phyloP scores from a whole-genome alignment of 2,888 invertebrate genomes.

The Drosophila helvetica region DNA sequence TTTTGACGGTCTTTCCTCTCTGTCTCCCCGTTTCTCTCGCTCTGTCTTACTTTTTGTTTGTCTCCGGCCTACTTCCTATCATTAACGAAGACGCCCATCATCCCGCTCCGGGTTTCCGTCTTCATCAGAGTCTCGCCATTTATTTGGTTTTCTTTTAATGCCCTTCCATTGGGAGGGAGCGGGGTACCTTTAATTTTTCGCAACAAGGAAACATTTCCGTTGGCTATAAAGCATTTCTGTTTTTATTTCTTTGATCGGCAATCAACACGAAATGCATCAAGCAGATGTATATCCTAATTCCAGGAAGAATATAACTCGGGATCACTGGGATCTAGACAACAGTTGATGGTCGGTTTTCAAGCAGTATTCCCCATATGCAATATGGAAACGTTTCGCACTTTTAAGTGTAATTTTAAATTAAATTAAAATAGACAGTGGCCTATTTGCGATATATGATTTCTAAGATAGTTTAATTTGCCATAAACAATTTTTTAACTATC shows the following conservation, averaged over 20 bases:
- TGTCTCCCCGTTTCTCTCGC: conserved; percentile 14
- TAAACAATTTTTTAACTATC: no score
- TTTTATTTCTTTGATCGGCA: not conserved
- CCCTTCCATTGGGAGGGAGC: not conserved
- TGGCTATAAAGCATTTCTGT: not conserved
- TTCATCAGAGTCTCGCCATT: conserved; percentile 19
- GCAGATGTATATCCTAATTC: no score
- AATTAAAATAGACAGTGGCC: no score
- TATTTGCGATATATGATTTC: no score
- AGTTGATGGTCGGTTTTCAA: no score
- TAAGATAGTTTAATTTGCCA: no score
- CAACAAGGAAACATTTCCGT: not conserved
- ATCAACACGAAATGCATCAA: not conserved
- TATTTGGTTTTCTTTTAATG: conserved; percentile 26
- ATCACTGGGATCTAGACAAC: no score
- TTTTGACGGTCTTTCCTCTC: conserved; percentile 26
- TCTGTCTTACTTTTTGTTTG: not conserved
- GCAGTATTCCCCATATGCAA: no score
- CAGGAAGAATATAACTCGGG: no score
- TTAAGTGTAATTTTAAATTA: no score
- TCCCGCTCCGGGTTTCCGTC: not conserved
- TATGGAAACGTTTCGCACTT: no score
- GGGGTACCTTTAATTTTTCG: not conserved
- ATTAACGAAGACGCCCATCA: conserved; percentile 61
- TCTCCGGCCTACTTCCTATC: conserved; percentile 50